A percentile compares a stretch with the other conserved stretches of the same genome.
phyloP scores from a whole-genome alignment of 2,888 invertebrate species.

The Agrotis exclamationis region DNA sequence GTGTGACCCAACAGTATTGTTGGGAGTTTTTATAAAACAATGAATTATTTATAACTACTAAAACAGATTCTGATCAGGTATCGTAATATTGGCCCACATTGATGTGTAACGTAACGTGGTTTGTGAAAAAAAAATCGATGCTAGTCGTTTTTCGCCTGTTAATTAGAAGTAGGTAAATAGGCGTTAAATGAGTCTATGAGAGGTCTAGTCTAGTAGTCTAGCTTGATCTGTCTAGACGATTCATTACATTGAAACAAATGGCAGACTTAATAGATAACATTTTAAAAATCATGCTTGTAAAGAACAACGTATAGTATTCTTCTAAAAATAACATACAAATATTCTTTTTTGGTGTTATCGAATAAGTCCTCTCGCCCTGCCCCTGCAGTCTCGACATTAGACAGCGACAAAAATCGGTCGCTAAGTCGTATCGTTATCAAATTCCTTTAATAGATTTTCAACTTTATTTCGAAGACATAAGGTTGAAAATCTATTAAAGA shows the following conservation, averaged over 20 bases:
- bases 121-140: slow-evolving; percentile 21
- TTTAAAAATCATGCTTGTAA: background rate
- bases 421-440: too few species aligned
- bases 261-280: background rate
- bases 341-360: too few species aligned
- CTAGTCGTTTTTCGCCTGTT: slow-evolving; percentile 4
- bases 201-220: slow-evolving; percentile 3
- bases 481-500: too few species aligned
- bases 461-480: too few species aligned
- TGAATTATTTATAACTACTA: slow-evolving; percentile 31
- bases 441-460: too few species aligned
- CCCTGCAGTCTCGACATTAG: too few species aligned
- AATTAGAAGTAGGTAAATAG: background rate
- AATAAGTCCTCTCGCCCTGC: too few species aligned
- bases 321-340: background rate
- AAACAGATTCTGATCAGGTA: slow-evolving; percentile 30
- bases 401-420: too few species aligned
- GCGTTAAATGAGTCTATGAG: background rate
- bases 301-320: background rate
- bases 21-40: slow-evolving; percentile 51
- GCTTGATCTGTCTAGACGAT: slow-evolving; percentile 11
- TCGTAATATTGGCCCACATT: slow-evolving; percentile 33
- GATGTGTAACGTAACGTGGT: slow-evolving; percentile 5
- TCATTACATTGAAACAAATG: slow-evolving; percentile 15
- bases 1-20: slow-evolving; percentile 64